These are phyloP conservation scores for Trachelus iudaicus DNA, from an alignment of 2,888 invertebrate species.

Conservation along the genomic window DNA sequence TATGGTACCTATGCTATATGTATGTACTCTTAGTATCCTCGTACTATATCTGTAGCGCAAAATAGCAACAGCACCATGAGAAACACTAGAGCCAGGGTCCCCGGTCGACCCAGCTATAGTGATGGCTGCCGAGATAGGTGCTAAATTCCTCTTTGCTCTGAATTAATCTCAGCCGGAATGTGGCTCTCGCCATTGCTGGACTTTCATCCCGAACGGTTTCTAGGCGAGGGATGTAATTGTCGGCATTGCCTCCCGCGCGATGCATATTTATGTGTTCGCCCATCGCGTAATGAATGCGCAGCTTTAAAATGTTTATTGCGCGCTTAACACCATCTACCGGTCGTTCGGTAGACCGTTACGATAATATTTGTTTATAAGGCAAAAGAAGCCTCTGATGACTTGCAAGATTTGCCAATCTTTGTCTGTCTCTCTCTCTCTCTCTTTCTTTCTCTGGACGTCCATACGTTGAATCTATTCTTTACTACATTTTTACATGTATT, in stretches of 20 bases:
- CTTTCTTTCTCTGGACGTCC: neutral
- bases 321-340: neutral
- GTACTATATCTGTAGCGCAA: slow-evolving; percentile 10
- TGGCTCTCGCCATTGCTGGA: slow-evolving; percentile 43
- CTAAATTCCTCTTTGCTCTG: slow-evolving; percentile 62
- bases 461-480: neutral
- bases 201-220: slow-evolving; percentile 45
- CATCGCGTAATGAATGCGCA: slow-evolving; percentile 4
- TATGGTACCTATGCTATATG: neutral
- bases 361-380: neutral
- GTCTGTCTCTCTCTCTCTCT: too few species aligned
- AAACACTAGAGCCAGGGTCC: slow-evolving; percentile 18
- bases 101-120: slow-evolving; percentile 14
- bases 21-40: neutral
- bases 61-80: slow-evolving; percentile 5
- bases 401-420: neutral
- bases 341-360: neutral
- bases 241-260: slow-evolving; percentile 10
- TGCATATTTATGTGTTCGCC: slow-evolving; percentile 11
- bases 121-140: slow-evolving; percentile 55
- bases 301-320: slow-evolving; percentile 5
- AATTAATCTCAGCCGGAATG: slow-evolving; percentile 64
- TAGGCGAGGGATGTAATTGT: slow-evolving; percentile 43
- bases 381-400: neutral
- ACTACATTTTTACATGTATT: neutral